These are phyloP conservation scores for Gymnoscopelus braueri DNA, from an alignment of 2,797 vertebrate genomes.

Conservation along the genomic window DNA sequence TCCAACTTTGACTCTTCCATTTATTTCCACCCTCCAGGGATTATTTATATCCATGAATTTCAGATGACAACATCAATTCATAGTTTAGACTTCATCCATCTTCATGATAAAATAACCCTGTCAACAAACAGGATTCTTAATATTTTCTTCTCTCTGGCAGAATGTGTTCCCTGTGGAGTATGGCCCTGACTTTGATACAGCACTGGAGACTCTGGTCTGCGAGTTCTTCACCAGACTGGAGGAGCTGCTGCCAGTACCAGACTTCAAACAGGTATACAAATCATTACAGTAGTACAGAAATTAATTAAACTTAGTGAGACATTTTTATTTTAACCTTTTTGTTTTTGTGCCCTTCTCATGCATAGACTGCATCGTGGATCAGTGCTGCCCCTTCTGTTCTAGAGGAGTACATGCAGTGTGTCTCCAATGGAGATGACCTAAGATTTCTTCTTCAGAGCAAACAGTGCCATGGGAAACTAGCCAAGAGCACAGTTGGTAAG, in stretches of 20 bases:
- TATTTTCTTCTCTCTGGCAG: slow-evolving; percentile 42
- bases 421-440: slow-evolving; percentile 76
- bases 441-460: slow-evolving; percentile 82
- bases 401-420: slow-evolving; percentile 81
- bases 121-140: background rate
- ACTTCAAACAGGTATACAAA: slow-evolving; percentile 75
- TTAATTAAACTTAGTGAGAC: background rate
- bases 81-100: no score
- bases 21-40: no score
- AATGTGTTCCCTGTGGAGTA: slow-evolving; percentile 81
- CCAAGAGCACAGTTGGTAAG: slow-evolving; percentile 69
- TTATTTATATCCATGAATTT: no score
- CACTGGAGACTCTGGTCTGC: slow-evolving; percentile 77
- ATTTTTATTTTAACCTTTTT: background rate
- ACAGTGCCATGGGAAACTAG: slow-evolving; percentile 78
- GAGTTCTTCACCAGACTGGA: slow-evolving; percentile 78
- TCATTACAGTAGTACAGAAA: background rate
- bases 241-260: slow-evolving; percentile 77
- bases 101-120: no score
- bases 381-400: slow-evolving; percentile 74
- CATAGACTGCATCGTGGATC: slow-evolving; percentile 77
- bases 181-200: slow-evolving; percentile 77
- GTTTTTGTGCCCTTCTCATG: background rate
- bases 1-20: no score
- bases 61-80: no score